Evolutionary conservation across 2,797 vertebrate genomes (phyloP).

Genomic region (Parauchenoglanis ngamensis): DNA sequence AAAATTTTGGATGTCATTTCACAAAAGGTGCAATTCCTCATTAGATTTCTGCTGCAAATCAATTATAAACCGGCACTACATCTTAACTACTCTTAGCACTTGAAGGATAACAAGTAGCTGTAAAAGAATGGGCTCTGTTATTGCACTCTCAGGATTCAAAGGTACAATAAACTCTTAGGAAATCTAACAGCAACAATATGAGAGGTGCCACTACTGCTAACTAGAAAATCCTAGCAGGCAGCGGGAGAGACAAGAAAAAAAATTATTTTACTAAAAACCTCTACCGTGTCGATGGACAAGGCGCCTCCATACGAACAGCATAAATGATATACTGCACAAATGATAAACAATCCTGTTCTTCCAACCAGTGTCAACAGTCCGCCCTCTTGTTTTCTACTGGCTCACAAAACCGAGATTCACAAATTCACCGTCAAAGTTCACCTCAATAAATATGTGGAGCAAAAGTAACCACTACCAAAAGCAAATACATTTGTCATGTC

Average conservation of each 20-base stretch:
- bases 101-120: not conserved
- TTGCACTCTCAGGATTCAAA: not conserved
- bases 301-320: not conserved
- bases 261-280: not conserved
- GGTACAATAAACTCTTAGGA: not conserved
- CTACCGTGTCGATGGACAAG: not conserved
- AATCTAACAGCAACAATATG: not conserved
- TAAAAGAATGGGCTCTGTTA: not conserved
- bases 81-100: not conserved
- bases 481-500: not conserved
- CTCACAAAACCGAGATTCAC: not conserved
- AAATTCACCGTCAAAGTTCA: not conserved
- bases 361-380: not conserved
- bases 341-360: not conserved
- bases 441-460: not conserved
- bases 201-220: not conserved
- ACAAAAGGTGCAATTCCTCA: not conserved
- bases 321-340: not conserved
- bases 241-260: not conserved
- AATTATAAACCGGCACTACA: not conserved
- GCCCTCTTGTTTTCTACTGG: not conserved
- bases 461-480: not conserved
- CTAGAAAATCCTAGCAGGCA: not conserved
- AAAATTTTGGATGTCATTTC: slow-evolving; percentile 1
- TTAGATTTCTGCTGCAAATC: slow-evolving; percentile 8